Evolutionary conservation across 1,140 invertebrate species (phyloP).

Genomic region (Tribolium castaneum): DNA sequence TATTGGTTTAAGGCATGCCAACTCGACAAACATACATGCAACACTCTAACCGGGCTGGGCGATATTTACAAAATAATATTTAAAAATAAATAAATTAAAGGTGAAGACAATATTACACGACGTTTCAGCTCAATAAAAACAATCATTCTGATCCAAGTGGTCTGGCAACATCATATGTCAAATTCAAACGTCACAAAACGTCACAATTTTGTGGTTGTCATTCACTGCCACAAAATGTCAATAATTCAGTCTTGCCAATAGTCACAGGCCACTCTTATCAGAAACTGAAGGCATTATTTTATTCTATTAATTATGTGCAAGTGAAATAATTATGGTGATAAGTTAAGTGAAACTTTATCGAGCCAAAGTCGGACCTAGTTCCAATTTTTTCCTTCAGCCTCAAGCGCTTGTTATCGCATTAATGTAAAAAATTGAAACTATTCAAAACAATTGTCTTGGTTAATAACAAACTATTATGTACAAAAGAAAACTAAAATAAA

Average conservation of each 20-base stretch:
- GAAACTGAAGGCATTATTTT: too few relatives aligned
- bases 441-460: not conserved
- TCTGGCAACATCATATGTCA: too few relatives aligned
- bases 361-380: not conserved
- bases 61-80: not conserved
- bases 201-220: too few relatives aligned
- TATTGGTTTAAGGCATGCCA: constrained; percentile 50
- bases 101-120: not conserved
- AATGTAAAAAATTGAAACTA: not conserved
- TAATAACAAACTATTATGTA: constrained; percentile 39
- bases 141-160: too few relatives aligned
- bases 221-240: too few relatives aligned
- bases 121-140: too few relatives aligned
- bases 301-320: too few relatives aligned
- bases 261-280: too few relatives aligned
- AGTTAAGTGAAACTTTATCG: too few relatives aligned
- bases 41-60: not conserved
- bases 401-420: not conserved
- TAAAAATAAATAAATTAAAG: not conserved
- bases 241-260: too few relatives aligned
- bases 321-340: too few relatives aligned
- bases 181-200: too few relatives aligned
- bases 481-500: constrained; percentile 42
- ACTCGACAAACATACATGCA: constrained; percentile 40
- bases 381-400: not conserved